Conservation (phyloP, 1,140 invertebrate species). For the Drosophila subpulchrella region DNA sequence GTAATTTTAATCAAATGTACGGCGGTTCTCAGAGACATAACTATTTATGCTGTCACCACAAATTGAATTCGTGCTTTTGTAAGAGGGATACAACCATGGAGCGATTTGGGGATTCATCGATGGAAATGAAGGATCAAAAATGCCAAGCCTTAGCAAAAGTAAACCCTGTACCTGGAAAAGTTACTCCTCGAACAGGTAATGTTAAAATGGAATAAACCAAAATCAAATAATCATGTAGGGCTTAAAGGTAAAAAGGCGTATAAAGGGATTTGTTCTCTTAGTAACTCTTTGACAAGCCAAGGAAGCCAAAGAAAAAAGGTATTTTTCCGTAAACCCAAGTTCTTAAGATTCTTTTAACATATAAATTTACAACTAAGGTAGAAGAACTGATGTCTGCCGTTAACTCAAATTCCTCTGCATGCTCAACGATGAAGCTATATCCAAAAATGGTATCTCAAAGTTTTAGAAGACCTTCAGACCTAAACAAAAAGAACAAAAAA, state of each 20-base stretch:
- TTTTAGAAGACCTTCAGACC: neutral
- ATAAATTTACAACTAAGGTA: neutral
- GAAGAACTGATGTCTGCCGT: neutral
- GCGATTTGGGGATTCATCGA: neutral
- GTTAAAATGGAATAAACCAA: too few species aligned
- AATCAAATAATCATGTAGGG: neutral
- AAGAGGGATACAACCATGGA: neutral
- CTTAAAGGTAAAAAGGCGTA: neutral
- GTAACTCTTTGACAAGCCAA: neutral
- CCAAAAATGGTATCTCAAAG: neutral
- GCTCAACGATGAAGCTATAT: neutral
- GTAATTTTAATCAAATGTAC: conserved; percentile 63
- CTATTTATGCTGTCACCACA: conserved; percentile 1
- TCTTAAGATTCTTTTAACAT: neutral
- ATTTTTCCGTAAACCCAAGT: neutral
- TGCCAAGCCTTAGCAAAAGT: neutral
- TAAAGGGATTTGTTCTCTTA: neutral
- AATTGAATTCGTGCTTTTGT: neutral
- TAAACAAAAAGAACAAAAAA: neutral
- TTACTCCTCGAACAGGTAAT: neutral
- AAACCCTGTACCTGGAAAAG: neutral
- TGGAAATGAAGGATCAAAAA: neutral
- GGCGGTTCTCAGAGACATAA: neutral
- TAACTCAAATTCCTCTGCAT: neutral
- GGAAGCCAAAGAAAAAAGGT: neutral